Percentiles rank a stretch among this genome's conserved stretches.
Conservation (phyloP, 2,888 invertebrate species). For the Tenodera sinensis region DNA sequence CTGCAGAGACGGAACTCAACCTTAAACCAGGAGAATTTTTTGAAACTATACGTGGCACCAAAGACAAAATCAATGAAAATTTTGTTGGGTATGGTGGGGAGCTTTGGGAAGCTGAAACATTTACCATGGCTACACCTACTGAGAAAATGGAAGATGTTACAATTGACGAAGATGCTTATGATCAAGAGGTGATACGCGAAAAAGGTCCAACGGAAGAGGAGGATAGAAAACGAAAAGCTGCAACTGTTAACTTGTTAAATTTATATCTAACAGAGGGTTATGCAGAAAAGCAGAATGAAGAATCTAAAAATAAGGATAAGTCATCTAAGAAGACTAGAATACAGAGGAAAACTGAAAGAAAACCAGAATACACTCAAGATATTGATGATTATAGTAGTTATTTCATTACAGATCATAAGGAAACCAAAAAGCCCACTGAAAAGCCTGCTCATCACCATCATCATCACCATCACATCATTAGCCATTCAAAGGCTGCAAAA, state of each 20-base stretch:
- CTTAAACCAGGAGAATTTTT: not conserved
- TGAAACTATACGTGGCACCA: not conserved
- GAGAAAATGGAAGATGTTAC: not conserved
- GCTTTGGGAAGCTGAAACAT: conserved; percentile 6
- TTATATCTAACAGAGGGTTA: not conserved
- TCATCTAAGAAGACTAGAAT: not conserved
- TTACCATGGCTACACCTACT: not conserved
- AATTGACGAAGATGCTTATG: not conserved
- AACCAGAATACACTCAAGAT: not conserved
- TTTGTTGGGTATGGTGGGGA: conserved; percentile 6
- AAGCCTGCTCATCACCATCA: not conserved
- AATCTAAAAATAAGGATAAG: not conserved
- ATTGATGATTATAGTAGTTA: not conserved
- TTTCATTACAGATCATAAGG: not conserved
- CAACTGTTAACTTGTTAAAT: not conserved
- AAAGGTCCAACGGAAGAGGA: not conserved
- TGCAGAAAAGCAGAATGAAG: not conserved
- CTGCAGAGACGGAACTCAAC: not conserved
- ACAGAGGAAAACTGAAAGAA: not conserved
- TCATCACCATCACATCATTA: not conserved
- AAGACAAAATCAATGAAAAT: not conserved
- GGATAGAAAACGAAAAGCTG: not conserved
- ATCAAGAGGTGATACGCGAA: not conserved
- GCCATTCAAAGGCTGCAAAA: not conserved
- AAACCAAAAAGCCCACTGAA: not conserved